Evolutionary conservation across 2,113 vertebrate genomes (phyloP).

Genomic region (Poicephalus gulielmi): DNA sequence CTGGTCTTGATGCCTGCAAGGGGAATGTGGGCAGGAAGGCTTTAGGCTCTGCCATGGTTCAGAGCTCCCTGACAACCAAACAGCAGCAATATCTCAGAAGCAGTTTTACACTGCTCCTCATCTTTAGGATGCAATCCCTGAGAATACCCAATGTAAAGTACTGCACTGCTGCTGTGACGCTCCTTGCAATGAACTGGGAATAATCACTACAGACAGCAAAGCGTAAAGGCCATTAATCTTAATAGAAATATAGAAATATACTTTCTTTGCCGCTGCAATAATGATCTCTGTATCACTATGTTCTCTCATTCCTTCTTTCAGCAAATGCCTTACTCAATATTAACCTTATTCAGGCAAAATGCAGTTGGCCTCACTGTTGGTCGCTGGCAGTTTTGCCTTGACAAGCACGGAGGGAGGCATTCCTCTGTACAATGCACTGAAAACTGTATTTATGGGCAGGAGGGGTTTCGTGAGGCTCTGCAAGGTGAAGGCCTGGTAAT

Average conservation of each 20-base stretch:
- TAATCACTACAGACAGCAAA: neutral
- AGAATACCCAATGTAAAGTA: neutral
- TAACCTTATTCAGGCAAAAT: neutral
- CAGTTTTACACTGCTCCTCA: neutral
- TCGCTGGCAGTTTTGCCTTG: neutral
- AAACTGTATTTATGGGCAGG: neutral
- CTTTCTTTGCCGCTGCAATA: neutral
- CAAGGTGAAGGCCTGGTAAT: neutral
- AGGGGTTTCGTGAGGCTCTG: neutral
- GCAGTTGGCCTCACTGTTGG: accelerated
- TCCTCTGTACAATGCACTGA: neutral
- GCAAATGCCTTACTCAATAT: neutral
- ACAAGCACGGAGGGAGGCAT: neutral
- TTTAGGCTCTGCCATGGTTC: too few species aligned
- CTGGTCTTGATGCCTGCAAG: neutral
- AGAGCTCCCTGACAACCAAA: neutral
- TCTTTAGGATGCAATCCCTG: neutral
- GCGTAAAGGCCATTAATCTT: neutral
- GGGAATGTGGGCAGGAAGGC: neutral
- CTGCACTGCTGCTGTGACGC: neutral
- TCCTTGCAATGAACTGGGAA: neutral
- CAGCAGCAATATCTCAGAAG: neutral
- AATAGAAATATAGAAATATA: neutral
- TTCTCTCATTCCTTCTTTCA: neutral
- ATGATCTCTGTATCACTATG: neutral